Conservation (phyloP, 2,888 invertebrate genomes). For the Lasius fuliginosus region DNA sequence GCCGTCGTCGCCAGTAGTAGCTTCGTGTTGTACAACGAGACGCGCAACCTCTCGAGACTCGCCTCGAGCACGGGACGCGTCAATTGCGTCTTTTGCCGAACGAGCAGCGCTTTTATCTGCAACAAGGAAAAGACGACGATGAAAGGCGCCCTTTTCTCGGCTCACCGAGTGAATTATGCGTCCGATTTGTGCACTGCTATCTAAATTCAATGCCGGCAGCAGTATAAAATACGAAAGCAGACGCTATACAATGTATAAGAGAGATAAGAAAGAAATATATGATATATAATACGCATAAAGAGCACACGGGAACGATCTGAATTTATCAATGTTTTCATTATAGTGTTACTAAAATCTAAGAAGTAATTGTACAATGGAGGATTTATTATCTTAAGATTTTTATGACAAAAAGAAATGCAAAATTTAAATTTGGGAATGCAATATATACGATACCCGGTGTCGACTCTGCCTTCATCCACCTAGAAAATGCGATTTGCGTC, state of each 20-base stretch:
- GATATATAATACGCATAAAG: constrained; percentile 11
- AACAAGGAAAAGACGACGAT: constrained; percentile 49
- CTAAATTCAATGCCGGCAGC: constrained; percentile 54
- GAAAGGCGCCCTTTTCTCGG: constrained; percentile 57
- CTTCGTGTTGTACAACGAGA: constrained; percentile 89
- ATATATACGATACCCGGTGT: neutral
- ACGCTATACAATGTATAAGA: constrained; percentile 1
- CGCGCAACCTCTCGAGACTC: constrained; percentile 87
- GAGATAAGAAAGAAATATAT: neutral
- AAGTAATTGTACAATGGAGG: constrained; percentile 6
- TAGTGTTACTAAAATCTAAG: neutral
- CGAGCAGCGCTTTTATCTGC: constrained; percentile 86
- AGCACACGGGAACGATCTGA: neutral
- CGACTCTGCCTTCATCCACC: constrained; percentile 23
- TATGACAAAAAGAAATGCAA: constrained; percentile 8
- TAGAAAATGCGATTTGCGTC: constrained; percentile 63
- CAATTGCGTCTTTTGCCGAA: constrained; percentile 66
- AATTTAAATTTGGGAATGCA: constrained; percentile 25
- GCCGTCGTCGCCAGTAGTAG: constrained; percentile 90
- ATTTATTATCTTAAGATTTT: constrained; percentile 25
- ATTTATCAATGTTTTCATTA: constrained; percentile 32
- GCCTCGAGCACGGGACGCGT: constrained; percentile 65
- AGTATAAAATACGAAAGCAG: constrained; percentile 13
- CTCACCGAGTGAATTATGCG: constrained; percentile 73
- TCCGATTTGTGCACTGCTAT: constrained; percentile 68